Evolutionary conservation across 2,113 vertebrate species (phyloP), one percentile per base, ranked within the genome.

Genomic region (Malaclemys terrapin): DNA sequence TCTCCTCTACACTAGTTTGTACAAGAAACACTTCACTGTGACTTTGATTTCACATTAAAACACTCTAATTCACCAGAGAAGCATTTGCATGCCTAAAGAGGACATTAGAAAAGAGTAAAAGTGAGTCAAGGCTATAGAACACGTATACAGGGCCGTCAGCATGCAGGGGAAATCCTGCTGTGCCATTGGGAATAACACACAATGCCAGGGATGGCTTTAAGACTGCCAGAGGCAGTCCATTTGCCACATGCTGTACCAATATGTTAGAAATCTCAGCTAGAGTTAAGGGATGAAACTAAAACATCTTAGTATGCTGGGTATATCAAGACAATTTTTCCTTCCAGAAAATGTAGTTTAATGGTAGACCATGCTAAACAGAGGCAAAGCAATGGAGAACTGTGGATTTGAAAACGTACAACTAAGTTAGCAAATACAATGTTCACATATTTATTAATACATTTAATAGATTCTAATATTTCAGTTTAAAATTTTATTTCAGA

Each of bases 21-120:
- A 80, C 29, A 91, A 94, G 4, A 92, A 96, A 90, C 8, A 62
- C 89, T 94, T 89, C 89, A 72, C n/a, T 49, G 7, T 16, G 0
- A 24, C 50, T 95, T 87, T 85, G 45, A 85, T 95, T 93, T 95
- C 45, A 89, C 42, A 92, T 89, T 92, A 91, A 95, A 95, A 84
- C 45, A 57, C 69, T 96, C 35, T 91, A 94, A 88, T 54, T 75
- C 84, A 54, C 0, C 87, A 79, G 0, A 80, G 47, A 75, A 95
- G 49, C 87, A 69, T 52, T 17, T 80, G 45, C 2, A 19, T 94
- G 69, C 59, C 91, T 93, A 79, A 92, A 97, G 78, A 54, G 57
- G 57, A 31, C 81, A 93, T 3, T 27, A 90, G 16, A 8, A 54
- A 93, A 93, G 47, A 82, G 3, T 31, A n/a, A 75, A 10, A 87